These are phyloP conservation scores for Eclectus roratus DNA, from an alignment of 2,113 vertebrate genomes.

Conservation along the genomic window DNA sequence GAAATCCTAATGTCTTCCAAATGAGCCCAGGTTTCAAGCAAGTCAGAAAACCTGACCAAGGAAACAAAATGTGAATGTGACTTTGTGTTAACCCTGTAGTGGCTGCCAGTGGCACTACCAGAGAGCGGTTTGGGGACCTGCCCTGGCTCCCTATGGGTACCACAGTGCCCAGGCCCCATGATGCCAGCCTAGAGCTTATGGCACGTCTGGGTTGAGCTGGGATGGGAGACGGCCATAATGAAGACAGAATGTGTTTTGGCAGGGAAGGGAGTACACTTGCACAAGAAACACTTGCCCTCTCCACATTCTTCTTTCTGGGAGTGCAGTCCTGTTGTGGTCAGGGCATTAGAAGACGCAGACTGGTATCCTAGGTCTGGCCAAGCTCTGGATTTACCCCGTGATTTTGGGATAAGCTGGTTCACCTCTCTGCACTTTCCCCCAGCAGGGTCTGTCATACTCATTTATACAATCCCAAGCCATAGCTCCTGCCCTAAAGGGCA, in stretches of 20 bases:
- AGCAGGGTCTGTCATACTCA: background rate
- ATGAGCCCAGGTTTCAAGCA: background rate
- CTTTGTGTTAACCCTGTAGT: background rate
- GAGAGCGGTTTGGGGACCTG: background rate
- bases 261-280: background rate
- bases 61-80: background rate
- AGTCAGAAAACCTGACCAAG: background rate
- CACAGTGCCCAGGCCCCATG: background rate
- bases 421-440: background rate
- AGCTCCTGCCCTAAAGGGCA: fast-evolving
- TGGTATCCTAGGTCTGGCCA: background rate
- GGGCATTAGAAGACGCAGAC: background rate
- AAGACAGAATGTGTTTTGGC: background rate
- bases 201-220: background rate
- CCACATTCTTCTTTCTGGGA: background rate
- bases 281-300: background rate
- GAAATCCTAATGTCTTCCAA: conserved; percentile 3
- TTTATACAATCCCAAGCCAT: background rate
- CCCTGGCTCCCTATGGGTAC: background rate
- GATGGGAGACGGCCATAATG: background rate
- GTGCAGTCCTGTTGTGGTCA: background rate
- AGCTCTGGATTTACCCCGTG: background rate
- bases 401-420: background rate
- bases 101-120: background rate
- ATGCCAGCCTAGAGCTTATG: background rate